These are phyloP conservation scores for Anser cygnoides DNA, from an alignment of 2,113 vertebrate species.

Conservation along the genomic window DNA sequence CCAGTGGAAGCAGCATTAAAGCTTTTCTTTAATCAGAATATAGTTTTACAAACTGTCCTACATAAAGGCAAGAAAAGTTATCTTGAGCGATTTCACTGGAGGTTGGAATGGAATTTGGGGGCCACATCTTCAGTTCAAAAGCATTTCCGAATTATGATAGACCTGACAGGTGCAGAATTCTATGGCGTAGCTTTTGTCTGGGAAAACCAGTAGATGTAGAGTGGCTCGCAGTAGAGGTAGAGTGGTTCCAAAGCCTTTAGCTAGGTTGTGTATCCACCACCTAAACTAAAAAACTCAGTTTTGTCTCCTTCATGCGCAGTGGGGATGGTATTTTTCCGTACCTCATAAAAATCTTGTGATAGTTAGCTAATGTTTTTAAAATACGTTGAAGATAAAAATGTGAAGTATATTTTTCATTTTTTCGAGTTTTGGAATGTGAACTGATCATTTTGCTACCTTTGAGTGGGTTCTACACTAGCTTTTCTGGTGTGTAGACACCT, in stretches of 20 bases:
- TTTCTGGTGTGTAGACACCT: neutral
- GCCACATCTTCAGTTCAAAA: neutral
- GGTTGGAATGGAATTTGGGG: neutral
- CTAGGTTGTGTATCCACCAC: neutral
- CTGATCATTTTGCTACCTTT: neutral
- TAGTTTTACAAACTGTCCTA: neutral
- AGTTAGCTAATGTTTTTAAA: neutral
- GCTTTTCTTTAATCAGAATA: neutral
- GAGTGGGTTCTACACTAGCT: neutral
- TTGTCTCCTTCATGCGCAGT: neutral
- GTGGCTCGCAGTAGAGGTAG: neutral
- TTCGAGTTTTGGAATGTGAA: neutral
- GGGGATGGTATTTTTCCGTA: neutral
- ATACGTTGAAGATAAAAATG: neutral
- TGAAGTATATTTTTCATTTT: neutral
- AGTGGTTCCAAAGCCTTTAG: neutral
- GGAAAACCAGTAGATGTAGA: neutral
- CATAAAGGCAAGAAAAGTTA: neutral
- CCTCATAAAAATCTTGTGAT: neutral
- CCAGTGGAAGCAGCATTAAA: neutral
- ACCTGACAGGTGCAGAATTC: neutral
- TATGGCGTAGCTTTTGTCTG: neutral
- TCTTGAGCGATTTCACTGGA: neutral
- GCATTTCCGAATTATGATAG: neutral
- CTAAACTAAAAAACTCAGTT: neutral